phyloP scores from a whole-genome alignment of 2,797 vertebrate genomes.

The Danio aesculapii region DNA sequence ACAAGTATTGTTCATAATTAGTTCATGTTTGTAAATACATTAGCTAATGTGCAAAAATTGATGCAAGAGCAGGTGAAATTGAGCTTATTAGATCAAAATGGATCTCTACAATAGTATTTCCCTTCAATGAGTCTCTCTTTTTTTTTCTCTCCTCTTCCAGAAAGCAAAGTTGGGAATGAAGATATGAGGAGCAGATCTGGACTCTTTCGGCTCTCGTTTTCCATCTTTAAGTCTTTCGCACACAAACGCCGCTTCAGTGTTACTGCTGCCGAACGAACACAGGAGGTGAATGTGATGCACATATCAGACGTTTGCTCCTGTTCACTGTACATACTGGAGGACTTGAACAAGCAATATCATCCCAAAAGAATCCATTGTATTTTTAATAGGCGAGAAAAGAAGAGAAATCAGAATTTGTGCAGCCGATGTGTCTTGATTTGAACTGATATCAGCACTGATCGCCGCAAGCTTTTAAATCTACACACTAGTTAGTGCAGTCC shows the following conservation, averaged over 20 bases:
- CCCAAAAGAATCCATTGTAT: not conserved
- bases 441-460: not conserved
- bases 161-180: conserved; percentile 98
- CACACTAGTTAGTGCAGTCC: conserved; percentile 1
- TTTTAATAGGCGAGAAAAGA: conserved; percentile 12
- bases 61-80: not conserved
- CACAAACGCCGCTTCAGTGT: conserved; percentile 27
- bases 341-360: conserved; percentile 5
- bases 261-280: not conserved
- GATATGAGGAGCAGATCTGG: conserved; percentile 77
- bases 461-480: not conserved
- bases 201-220: not conserved
- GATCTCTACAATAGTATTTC: not conserved
- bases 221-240: conserved; percentile 14
- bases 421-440: not conserved
- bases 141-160: conserved; percentile 73
- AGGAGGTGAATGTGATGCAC: conserved; percentile 40
- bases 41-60: too few species aligned
- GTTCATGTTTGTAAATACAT: too few species aligned
- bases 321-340: not conserved
- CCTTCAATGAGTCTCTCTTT: conserved; percentile 2
- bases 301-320: not conserved
- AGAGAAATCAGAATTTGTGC: not conserved
- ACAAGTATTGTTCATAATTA: too few species aligned
- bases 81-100: too few species aligned